phyloP scores from a whole-genome alignment of 1,140 invertebrate species.

The Maconellicoccus hirsutus region DNA sequence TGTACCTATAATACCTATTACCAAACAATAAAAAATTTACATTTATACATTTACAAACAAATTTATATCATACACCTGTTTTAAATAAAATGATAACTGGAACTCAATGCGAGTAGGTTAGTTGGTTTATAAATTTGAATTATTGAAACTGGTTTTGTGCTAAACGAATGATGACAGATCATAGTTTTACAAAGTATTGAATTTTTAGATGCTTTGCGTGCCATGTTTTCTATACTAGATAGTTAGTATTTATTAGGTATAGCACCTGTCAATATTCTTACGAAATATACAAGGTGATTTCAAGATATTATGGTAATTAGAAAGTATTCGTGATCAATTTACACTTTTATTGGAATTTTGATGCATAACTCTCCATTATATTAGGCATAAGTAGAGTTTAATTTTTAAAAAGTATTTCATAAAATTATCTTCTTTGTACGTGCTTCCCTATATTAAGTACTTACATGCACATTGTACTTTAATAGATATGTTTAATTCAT shows the following conservation, averaged over 20 bases:
- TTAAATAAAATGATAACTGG: not conserved
- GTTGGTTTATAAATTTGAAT: not conserved
- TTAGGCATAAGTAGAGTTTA: too few relatives aligned
- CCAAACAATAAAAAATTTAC: constrained; percentile 1
- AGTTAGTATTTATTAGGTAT: too few relatives aligned
- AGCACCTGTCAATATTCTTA: not conserved
- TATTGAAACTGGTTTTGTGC: not conserved
- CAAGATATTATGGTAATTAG: not conserved
- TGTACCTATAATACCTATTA: not conserved
- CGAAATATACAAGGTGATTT: not conserved
- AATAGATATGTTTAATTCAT: too few relatives aligned
- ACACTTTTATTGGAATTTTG: not conserved
- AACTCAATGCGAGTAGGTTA: not conserved
- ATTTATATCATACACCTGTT: not conserved
- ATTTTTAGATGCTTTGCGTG: not conserved
- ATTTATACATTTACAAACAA: not conserved
- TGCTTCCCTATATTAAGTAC: too few relatives aligned
- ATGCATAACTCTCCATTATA: too few relatives aligned
- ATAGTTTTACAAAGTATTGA: not conserved
- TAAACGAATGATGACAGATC: constrained; percentile 8
- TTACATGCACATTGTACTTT: too few relatives aligned
- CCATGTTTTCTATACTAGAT: not conserved
- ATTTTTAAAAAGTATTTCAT: too few relatives aligned
- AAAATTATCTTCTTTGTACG: too few relatives aligned
- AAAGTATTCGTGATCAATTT: not conserved